Conservation (phyloP, 2,797 vertebrate species). For the Lutjanus argentimaculatus region DNA sequence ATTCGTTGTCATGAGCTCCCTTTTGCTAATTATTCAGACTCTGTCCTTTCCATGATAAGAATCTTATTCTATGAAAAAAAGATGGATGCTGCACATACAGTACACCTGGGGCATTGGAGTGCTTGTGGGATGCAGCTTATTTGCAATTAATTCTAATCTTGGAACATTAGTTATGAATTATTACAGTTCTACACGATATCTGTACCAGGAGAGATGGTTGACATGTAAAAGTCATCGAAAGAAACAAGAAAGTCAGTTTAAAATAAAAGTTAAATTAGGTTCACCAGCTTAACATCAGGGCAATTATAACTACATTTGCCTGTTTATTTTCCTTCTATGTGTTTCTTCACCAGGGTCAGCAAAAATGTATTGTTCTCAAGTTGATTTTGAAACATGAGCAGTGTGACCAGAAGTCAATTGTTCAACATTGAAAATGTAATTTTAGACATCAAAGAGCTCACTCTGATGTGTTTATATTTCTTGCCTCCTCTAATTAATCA, state of each 20-base stretch:
- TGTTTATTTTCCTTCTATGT: neutral
- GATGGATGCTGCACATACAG: slow-evolving; percentile 20
- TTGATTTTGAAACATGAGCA: neutral
- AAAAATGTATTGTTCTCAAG: too few relatives aligned
- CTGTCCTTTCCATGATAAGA: slow-evolving; percentile 38
- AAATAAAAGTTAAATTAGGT: neutral
- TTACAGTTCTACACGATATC: slow-evolving; percentile 9
- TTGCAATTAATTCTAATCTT: slow-evolving; percentile 34
- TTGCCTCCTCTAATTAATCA: slow-evolving; percentile 48
- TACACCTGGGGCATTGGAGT: slow-evolving; percentile 5
- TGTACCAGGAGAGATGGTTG: neutral
- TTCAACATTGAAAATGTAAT: slow-evolving; percentile 18
- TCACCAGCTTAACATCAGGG: neutral
- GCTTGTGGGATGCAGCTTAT: slow-evolving; percentile 35
- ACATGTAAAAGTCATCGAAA: slow-evolving; percentile 3
- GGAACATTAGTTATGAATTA: slow-evolving; percentile 35
- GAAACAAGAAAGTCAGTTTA: neutral
- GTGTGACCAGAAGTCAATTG: slow-evolving; percentile 14
- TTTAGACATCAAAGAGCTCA: slow-evolving; percentile 32
- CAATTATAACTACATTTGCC: neutral
- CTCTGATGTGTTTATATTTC: slow-evolving; percentile 32
- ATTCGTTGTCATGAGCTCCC: slow-evolving; percentile 58
- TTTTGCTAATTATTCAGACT: slow-evolving; percentile 56
- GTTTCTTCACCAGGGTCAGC: too few relatives aligned
- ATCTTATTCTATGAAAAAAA: slow-evolving; percentile 16